Evolutionary conservation across 2,113 vertebrate genomes (phyloP).

Genomic region (Mastomys natalensis): DNA sequence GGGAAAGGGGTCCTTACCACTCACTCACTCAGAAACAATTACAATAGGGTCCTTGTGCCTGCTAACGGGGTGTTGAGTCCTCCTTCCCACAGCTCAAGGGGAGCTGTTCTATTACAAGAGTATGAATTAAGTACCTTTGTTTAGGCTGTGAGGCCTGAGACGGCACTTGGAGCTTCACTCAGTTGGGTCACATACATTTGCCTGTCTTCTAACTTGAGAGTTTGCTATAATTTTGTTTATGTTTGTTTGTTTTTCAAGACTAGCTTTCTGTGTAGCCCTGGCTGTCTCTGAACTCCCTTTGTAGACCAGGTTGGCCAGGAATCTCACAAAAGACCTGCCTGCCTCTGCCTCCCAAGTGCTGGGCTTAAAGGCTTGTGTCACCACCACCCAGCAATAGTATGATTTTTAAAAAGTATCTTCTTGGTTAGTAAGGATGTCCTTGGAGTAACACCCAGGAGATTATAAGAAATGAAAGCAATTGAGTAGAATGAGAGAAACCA

Average conservation of each 20-base stretch:
- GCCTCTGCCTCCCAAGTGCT: background rate
- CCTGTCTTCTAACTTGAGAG: slow-evolving; percentile 6
- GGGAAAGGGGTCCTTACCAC: background rate
- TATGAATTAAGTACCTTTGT: background rate
- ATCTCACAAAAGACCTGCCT: background rate
- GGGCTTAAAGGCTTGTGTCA: background rate
- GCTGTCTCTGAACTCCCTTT: background rate
- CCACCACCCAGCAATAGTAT: background rate
- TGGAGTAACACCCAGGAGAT: slow-evolving; percentile 13
- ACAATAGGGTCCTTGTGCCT: background rate
- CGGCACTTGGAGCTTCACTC: background rate
- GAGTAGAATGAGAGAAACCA: background rate
- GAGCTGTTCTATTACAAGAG: background rate
- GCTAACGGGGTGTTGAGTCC: background rate
- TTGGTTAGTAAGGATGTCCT: slow-evolving; percentile 25
- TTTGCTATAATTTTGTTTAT: background rate
- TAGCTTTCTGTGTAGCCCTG: background rate
- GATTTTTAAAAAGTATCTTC: background rate
- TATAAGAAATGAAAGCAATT: slow-evolving; percentile 13
- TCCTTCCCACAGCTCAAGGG: background rate
- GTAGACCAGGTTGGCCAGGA: background rate
- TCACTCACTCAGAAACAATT: background rate
- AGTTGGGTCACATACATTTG: background rate
- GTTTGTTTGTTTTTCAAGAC: background rate
- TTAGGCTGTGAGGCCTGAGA: slow-evolving; percentile 9